A percentile compares a stretch with the other conserved stretches of the same genome.
Evolutionary conservation across 2,113 vertebrate species (phyloP).

Genomic region (Gymnobelideus leadbeateri): DNA sequence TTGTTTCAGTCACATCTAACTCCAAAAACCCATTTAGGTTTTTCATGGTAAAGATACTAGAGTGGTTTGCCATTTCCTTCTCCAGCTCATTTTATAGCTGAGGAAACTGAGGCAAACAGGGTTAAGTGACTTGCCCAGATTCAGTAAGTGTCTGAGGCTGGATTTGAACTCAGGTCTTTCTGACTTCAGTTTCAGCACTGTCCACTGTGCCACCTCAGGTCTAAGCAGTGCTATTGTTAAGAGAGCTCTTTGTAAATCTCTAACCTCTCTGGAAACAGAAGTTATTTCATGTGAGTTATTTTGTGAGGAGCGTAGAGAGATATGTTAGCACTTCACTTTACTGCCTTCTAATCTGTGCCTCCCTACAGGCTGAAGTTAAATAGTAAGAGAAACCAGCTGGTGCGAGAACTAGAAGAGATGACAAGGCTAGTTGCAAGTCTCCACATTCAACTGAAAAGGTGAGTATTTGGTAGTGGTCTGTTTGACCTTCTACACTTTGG

Average conservation of each 20-base stretch:
- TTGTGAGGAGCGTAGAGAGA: background rate
- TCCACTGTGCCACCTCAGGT: background rate
- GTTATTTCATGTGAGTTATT: background rate
- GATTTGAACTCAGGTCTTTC: background rate
- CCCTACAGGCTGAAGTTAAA: constrained; percentile 90
- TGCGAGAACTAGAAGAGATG: constrained; percentile 95
- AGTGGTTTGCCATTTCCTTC: background rate
- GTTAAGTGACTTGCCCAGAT: background rate
- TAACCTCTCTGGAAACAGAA: background rate
- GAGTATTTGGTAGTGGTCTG: constrained; percentile 21
- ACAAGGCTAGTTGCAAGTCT: constrained; percentile 90
- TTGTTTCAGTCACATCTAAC: background rate
- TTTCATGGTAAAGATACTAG: background rate
- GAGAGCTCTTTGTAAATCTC: background rate
- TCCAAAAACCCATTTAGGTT: background rate
- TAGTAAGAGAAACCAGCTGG: constrained; percentile 94
- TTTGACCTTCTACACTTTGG: rapidly evolving
- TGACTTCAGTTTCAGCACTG: rapidly evolving
- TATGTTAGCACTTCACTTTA: rapidly evolving
- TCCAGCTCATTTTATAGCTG: background rate
- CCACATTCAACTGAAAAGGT: constrained; percentile 95
- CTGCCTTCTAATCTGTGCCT: background rate
- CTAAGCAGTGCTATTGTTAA: background rate
- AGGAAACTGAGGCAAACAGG: background rate
- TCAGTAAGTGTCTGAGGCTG: background rate